A percentile compares a stretch with the other conserved stretches of the same genome.
These are phyloP conservation scores for Mus pahari DNA, from an alignment of 2,113 vertebrate species.

Conservation along the genomic window DNA sequence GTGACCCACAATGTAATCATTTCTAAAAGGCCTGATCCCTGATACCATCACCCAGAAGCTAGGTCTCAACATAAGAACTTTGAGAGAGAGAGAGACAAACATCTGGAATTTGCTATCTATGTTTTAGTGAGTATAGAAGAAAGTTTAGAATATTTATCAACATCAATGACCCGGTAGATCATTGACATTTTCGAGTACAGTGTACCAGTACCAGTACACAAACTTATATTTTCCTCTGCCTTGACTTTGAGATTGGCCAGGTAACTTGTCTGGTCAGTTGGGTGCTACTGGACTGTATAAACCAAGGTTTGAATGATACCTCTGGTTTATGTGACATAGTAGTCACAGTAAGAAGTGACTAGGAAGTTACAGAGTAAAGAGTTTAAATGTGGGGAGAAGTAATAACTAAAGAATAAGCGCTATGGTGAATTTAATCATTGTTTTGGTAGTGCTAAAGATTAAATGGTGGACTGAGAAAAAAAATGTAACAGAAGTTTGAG, in stretches of 20 bases:
- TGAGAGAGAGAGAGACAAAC: not conserved
- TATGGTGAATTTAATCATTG: not conserved
- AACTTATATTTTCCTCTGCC: not conserved
- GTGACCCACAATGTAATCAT: not conserved
- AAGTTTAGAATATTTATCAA: slow-evolving; percentile 1
- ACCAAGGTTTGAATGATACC: not conserved
- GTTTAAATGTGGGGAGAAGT: not conserved
- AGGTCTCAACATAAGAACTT: not conserved
- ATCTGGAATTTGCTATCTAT: not conserved
- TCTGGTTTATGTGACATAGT: not conserved
- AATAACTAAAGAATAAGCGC: not conserved
- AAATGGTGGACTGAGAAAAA: not conserved
- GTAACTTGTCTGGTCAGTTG: not conserved
- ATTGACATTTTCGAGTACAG: not conserved
- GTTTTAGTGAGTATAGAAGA: not conserved
- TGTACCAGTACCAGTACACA: not conserved
- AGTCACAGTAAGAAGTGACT: not conserved
- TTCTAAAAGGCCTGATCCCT: not conserved
- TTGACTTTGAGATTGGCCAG: not conserved
- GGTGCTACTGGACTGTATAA: not conserved
- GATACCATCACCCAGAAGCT: not conserved
- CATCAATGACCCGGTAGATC: not conserved
- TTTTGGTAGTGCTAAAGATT: not conserved
- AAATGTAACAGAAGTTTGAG: not conserved
- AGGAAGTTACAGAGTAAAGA: not conserved